Evolutionary conservation across 2,113 vertebrate species (phyloP), one percentile per base, ranked within the genome.

Genomic region (Mastomys coucha): DNA sequence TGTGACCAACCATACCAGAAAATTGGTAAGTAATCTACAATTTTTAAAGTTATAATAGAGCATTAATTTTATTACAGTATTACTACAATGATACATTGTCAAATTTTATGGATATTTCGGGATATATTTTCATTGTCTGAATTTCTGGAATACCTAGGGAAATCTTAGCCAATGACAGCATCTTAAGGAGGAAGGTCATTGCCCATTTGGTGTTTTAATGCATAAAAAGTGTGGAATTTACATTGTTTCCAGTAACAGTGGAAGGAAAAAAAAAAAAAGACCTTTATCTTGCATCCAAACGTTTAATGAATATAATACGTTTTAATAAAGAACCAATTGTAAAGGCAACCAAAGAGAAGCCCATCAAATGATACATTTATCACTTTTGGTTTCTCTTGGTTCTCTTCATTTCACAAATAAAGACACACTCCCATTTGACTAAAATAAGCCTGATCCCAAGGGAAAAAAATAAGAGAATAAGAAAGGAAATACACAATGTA

Each of bases 11-110:
- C 6, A 58, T 95, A 97, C 53, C 24, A 7, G 0, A 86, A 28
- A 97, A 95, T 87, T 93, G 96, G 86, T 87, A 97, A 97, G 91
- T 96, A 93, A 95, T 94, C 72, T 93, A 97, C 70, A 97, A 86
- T 95, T 28, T 90, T 91, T 96, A 90, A 92, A 96, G 53, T 93
- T 97, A 60, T 87, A 93, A 93, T 63, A 87, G 88, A 89, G 56
- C 85, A 92, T 96, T 97, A 92, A 95, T 76, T 95, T 93, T 94
- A 95, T 92, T 87, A 93, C 49, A 92, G 2, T 90, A 77, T 28
- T 0, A 19, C 82, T 97, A 98, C 81, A 80, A 72, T 36, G 91
- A 94, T 67, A 91, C 17, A 63, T 49, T 70, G 95, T 97, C 96
- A 77, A 94, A 89, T 92, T 97, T 53, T 94, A 97, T 96, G 65